phyloP scores from a whole-genome alignment of 2,797 vertebrate species.

The Eutrigla gurnardus region DNA sequence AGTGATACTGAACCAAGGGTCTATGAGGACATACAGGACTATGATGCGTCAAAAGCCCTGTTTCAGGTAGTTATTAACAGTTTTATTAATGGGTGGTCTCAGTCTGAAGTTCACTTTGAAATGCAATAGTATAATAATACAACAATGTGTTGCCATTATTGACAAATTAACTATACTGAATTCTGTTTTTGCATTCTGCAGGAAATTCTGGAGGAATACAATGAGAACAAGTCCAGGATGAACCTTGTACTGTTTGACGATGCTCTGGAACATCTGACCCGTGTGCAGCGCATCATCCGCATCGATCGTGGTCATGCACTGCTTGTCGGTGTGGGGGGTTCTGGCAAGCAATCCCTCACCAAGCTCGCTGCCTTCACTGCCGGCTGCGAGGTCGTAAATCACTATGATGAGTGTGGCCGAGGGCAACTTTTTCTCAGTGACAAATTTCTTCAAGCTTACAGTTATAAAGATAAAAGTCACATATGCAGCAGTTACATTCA shows the following conservation, averaged over 20 bases:
- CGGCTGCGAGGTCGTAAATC: conserved; percentile 88
- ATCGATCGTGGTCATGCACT: conserved; percentile 92
- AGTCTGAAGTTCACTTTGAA: not conserved
- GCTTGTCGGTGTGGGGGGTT: conserved; percentile 94
- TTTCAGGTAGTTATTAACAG: conserved; percentile 87
- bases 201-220: conserved; percentile 97
- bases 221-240: conserved; percentile 89
- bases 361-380: conserved; percentile 92
- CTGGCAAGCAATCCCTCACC: conserved; percentile 94
- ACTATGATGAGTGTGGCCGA: not conserved
- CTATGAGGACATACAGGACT: conserved; percentile 96
- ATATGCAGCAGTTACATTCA: not conserved
- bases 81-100: not conserved
- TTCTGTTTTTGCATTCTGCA: conserved; percentile 62
- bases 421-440: not conserved
- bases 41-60: conserved; percentile 91
- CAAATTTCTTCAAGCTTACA: not conserved
- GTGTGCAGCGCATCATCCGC: conserved; percentile 91
- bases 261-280: conserved; percentile 94
- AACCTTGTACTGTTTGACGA: conserved; percentile 96
- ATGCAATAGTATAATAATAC: not conserved
- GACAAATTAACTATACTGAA: not conserved
- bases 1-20: conserved; percentile 87
- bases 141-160: not conserved
- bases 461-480: not conserved